Evolutionary conservation across 1,140 invertebrate genomes (phyloP).

Genomic region (Nebria ingens): DNA sequence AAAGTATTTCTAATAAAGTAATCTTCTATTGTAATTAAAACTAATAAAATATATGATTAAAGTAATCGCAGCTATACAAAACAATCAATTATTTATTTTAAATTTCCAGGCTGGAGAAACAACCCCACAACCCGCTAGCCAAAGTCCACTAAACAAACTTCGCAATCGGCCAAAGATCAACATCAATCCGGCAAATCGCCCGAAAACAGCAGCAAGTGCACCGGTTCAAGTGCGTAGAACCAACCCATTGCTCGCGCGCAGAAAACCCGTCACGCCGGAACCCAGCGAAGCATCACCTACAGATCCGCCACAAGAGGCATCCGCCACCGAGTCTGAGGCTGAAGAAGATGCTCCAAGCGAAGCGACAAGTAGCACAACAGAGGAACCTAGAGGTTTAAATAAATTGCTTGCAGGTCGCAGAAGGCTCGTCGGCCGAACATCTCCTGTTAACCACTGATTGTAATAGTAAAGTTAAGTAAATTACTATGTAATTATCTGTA

Average conservation of each 20-base stretch:
- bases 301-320: constrained; percentile 24
- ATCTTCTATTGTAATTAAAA: too few relatives aligned
- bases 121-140: constrained; percentile 30
- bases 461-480: background rate
- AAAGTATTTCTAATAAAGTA: constrained; percentile 26
- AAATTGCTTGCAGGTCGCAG: constrained; percentile 47
- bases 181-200: constrained; percentile 2
- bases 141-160: constrained; percentile 36
- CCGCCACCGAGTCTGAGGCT: constrained; percentile 24
- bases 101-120: constrained; percentile 32
- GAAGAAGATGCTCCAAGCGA: constrained; percentile 36
- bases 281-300: constrained; percentile 19
- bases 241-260: constrained; percentile 26
- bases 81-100: too few relatives aligned
- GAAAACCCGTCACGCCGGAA: constrained; percentile 21
- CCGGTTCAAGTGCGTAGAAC: constrained; percentile 28
- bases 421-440: constrained; percentile 31
- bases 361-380: constrained; percentile 34
- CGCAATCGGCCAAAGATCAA: constrained; percentile 33
- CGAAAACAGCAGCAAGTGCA: constrained; percentile 26
- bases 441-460: background rate
- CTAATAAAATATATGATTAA: constrained; percentile 25
- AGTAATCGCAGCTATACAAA: too few relatives aligned
- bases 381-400: constrained; percentile 44
- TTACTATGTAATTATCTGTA: constrained; percentile 5